Percentiles rank a stretch among this genome's conserved stretches.
Conservation (phyloP, 1,140 invertebrate genomes). For the Drosophila subobscura region DNA sequence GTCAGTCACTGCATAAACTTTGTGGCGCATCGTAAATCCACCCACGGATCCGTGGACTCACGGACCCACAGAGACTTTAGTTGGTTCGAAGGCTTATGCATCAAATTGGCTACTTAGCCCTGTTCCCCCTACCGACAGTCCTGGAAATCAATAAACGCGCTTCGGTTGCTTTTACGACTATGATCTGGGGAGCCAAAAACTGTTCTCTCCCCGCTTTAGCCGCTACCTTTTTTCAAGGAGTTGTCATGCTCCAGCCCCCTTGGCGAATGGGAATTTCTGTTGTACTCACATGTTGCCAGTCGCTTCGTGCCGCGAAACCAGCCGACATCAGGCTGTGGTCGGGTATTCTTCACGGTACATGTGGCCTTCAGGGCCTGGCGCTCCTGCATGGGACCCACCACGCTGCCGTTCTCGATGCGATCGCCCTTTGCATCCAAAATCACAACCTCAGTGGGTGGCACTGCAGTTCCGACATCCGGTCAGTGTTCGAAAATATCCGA, state of each 20-base stretch:
- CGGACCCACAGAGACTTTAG: slow-evolving; percentile 2
- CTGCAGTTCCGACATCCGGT: slow-evolving; percentile 48
- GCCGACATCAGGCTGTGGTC: slow-evolving; percentile 76
- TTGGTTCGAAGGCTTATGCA: slow-evolving; percentile 27
- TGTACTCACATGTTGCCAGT: slow-evolving; percentile 78
- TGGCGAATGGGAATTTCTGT: slow-evolving; percentile 1
- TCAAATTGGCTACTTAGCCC: slow-evolving; percentile 56
- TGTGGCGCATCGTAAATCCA: slow-evolving; percentile 63
- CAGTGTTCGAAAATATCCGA: slow-evolving; percentile 25
- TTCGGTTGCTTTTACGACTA: slow-evolving; percentile 61
- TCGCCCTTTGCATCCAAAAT: slow-evolving; percentile 81
- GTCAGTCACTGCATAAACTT: slow-evolving; percentile 63
- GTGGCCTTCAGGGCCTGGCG: slow-evolving; percentile 70
- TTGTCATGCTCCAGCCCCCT: not conserved
- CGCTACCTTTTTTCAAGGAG: slow-evolving; percentile 29
- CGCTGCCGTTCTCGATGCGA: slow-evolving; percentile 73
- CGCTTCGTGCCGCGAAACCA: slow-evolving; percentile 78
- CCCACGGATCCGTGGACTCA: slow-evolving; percentile 6
- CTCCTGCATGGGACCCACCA: slow-evolving; percentile 80
- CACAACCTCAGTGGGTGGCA: slow-evolving; percentile 80
- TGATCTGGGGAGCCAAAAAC: slow-evolving; percentile 12
- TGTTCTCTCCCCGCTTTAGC: slow-evolving; percentile 20
- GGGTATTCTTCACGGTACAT: slow-evolving; percentile 75
- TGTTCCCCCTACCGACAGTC: not conserved
- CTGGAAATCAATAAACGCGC: slow-evolving; percentile 65